Evolutionary conservation across 1,140 invertebrate genomes (phyloP), one percentile per base, ranked within the genome.

Genomic region (Cotesia chilonis): DNA sequence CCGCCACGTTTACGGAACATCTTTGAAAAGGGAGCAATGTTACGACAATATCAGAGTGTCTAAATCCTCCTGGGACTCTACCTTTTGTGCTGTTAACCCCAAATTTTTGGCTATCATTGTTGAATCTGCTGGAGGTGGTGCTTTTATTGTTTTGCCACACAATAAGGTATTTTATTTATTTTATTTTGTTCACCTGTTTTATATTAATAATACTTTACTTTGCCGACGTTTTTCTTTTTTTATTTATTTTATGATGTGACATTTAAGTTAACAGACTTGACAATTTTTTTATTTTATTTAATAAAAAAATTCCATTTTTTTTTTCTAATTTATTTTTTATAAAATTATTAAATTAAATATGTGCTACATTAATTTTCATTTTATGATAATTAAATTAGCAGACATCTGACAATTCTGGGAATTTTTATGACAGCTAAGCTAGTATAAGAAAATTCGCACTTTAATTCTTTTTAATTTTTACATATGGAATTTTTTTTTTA

Each of bases 21-120:
- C 95, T 67, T 87, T 98, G 74, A 99, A 99, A 88, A 91, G 96
- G 83, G 98, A 99, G 85, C 94, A 98, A 89, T 99, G 98, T 88
- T 99, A 99, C 88, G 98, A 99, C 88, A 98, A 98, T 87, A 96
- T 99, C 83, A 90, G 97, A 81, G 97, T 99, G 59, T 98, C 97
- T 17, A 98, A 99, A 87, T 97, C 95, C 83, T 97, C 96, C 54
- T 98, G 96, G 96, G 98, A 99, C 87, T 98, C 97, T 60, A 97
- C 96, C 70, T 99, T 99, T 86, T 99, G 97, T 90, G 94, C 95
- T 75, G 98, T 99, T 75, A 99, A 99, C 89, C 97, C 98, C 17
- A 99, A 99, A 88, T 99, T 99, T 88, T 89, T 99, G 77, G 98
- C 98, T 71, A 96, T 99, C 81, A 98, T 99, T 85, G 98, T 98